A percentile compares a stretch with the other conserved stretches of the same genome.
Evolutionary conservation across 2,888 invertebrate species (phyloP).

Genomic region (Vesta saturnalis): DNA sequence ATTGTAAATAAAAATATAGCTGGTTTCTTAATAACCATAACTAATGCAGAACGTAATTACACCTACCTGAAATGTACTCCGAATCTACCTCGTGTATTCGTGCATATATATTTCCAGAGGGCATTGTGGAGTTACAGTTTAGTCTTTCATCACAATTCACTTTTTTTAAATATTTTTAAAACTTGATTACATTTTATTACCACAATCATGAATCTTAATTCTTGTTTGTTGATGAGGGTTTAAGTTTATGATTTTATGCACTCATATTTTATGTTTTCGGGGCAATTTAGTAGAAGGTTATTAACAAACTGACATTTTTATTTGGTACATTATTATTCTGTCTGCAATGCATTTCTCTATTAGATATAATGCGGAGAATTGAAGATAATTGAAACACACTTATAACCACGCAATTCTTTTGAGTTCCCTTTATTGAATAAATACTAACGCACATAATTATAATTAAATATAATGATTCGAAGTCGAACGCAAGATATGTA

Average conservation of each 20-base stretch:
- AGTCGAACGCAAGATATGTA: slow-evolving; percentile 29
- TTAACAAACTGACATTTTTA: slow-evolving; percentile 28
- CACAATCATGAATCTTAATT: slow-evolving; percentile 10
- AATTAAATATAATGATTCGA: not conserved
- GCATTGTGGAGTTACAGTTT: slow-evolving; percentile 45
- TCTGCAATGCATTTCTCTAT: slow-evolving; percentile 22
- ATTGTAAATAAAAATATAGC: too few species aligned
- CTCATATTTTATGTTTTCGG: slow-evolving; percentile 27
- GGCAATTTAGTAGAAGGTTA: slow-evolving; percentile 3
- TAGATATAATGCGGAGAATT: slow-evolving; percentile 17
- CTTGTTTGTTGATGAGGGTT: slow-evolving; percentile 8
- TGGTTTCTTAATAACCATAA: too few species aligned
- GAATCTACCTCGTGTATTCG: slow-evolving; percentile 8
- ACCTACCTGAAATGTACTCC: slow-evolving; percentile 25
- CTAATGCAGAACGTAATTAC: too few species aligned
- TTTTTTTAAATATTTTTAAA: slow-evolving; percentile 10
- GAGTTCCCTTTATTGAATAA: too few species aligned
- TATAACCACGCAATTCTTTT: too few species aligned
- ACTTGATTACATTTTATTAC: slow-evolving; percentile 19
- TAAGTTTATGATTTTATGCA: slow-evolving; percentile 15
- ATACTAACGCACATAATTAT: too few species aligned
- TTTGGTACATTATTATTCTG: slow-evolving; percentile 28
- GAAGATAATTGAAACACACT: slow-evolving; percentile 23
- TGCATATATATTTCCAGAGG: slow-evolving; percentile 41
- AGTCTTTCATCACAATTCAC: slow-evolving; percentile 39